phyloP scores from a whole-genome alignment of 2,888 invertebrate genomes.

The Sminthurides aquaticus region DNA sequence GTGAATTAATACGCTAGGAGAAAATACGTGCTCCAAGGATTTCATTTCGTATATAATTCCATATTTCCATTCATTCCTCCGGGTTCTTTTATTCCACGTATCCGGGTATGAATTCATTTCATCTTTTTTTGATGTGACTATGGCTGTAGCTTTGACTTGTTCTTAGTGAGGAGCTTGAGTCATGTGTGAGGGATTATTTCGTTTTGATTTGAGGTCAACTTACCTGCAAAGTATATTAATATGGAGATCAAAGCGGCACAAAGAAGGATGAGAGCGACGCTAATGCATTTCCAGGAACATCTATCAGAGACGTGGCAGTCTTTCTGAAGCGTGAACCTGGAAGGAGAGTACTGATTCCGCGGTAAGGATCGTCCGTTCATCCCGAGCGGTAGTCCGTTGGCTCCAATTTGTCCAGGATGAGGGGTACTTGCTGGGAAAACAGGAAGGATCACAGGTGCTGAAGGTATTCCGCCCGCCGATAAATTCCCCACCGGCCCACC shows the following conservation, averaged over 20 bases:
- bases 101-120: too few species aligned
- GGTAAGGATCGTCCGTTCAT: slow-evolving; percentile 44
- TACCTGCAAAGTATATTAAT: slow-evolving; percentile 92
- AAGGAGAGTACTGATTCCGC: slow-evolving; percentile 82
- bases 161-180: too few species aligned
- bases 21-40: too few species aligned
- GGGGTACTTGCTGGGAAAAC: slow-evolving; percentile 69
- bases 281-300: slow-evolving; percentile 94
- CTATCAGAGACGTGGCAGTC: slow-evolving; percentile 70
- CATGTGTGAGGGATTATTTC: neutral
- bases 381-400: slow-evolving; percentile 52
- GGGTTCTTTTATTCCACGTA: too few species aligned
- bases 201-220: slow-evolving; percentile 46
- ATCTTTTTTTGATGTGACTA: too few species aligned
- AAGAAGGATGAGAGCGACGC: slow-evolving; percentile 84
- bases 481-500: slow-evolving; percentile 41
- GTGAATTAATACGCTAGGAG: too few species aligned
- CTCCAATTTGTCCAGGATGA: slow-evolving; percentile 58
- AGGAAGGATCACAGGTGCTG: slow-evolving; percentile 71
- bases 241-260: slow-evolving; percentile 84
- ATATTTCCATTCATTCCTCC: too few species aligned
- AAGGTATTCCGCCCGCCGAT: slow-evolving; percentile 35
- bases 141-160: too few species aligned
- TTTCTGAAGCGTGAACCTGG: slow-evolving; percentile 89
- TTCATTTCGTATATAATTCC: too few species aligned